Percentiles rank a stretch among this genome's conserved stretches.
Conservation (phyloP, 2,888 invertebrate genomes). For the Eupithecia inturbata region DNA sequence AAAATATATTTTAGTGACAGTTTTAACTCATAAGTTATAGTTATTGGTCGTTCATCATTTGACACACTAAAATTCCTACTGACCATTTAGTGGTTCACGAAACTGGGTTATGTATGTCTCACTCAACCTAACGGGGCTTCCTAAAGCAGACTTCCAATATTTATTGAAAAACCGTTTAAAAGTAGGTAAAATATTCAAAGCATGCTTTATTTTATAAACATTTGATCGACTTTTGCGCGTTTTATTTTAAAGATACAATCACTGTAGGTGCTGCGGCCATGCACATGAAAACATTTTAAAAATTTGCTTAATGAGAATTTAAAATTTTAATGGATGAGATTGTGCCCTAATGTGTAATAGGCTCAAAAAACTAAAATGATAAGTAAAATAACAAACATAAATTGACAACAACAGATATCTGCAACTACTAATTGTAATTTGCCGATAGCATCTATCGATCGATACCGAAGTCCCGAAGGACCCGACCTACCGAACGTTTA, state of each 20-base stretch:
- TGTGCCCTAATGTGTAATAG: too few relatives aligned
- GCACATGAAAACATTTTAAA: background rate
- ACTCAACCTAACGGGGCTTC: slow-evolving; percentile 68
- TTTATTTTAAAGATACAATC: background rate
- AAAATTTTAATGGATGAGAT: too few relatives aligned
- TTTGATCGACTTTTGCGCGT: background rate
- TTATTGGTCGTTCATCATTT: slow-evolving; percentile 33
- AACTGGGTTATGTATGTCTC: slow-evolving; percentile 70
- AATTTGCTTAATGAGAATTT: too few relatives aligned
- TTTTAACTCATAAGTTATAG: background rate
- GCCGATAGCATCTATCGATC: background rate
- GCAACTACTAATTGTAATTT: background rate
- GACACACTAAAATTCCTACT: slow-evolving; percentile 52
- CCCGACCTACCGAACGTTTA: too few relatives aligned
- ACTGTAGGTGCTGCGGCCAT: too few relatives aligned
- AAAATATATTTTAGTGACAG: too few relatives aligned
- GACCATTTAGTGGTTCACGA: slow-evolving; percentile 61
- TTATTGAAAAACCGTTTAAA: slow-evolving; percentile 47
- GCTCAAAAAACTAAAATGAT: too few relatives aligned
- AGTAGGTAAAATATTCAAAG: background rate
- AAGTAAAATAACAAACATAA: too few relatives aligned
- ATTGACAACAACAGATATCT: too few relatives aligned
- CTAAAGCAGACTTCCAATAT: slow-evolving; percentile 53
- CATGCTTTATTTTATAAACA: background rate
- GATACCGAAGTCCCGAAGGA: background rate